Evolutionary conservation across 2,113 vertebrate genomes (phyloP), one percentile per base, ranked within the genome.

Genomic region (Pogona vitticeps): DNA sequence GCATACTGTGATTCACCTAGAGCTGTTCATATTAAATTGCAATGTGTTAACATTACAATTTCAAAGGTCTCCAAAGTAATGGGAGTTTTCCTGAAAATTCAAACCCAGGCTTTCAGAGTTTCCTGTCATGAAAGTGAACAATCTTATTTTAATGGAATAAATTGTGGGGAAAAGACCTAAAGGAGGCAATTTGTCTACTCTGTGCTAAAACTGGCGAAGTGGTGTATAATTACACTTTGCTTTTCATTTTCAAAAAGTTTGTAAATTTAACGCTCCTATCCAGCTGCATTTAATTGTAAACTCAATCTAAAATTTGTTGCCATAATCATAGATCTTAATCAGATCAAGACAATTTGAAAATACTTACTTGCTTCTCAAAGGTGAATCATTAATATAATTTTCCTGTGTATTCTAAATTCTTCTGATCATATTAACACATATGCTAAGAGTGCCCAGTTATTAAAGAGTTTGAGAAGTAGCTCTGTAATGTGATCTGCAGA

Each of bases 21-120:
- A 91, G 89, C 93, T 92, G 88, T 85, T 91, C 92, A 80, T 91
- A 91, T 93, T 93, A 93, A 94, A 93, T 91, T 93, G 91, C 94
- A 94, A 93, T 91, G 84, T 95, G 93, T 93, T 93, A 94, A 93
- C 80, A 88, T 91, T 89, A 91, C 75, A 67, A 52, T 95, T 94
- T 94, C 88, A 93, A 93, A 94, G 78, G 31, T 87, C 91, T 91
- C 82, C 85, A 91, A 93, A 93, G 90, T 94, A 94, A 94, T 92
- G 85, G 88, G 89, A 93, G 80, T 94, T 95, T 77, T 89, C 91
- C 92, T 85, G 72, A 93, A 95, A 94, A 94, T 90, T 93, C 90
- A 95, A 91, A 93, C 82, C 73, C 52, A 84, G 68, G 90, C 84
- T 92, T 93, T 91, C 89, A 88, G 67, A 85, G 80, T 82, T 94